Conservation (phyloP, 2,888 invertebrate species). For the Metalampra italica region DNA sequence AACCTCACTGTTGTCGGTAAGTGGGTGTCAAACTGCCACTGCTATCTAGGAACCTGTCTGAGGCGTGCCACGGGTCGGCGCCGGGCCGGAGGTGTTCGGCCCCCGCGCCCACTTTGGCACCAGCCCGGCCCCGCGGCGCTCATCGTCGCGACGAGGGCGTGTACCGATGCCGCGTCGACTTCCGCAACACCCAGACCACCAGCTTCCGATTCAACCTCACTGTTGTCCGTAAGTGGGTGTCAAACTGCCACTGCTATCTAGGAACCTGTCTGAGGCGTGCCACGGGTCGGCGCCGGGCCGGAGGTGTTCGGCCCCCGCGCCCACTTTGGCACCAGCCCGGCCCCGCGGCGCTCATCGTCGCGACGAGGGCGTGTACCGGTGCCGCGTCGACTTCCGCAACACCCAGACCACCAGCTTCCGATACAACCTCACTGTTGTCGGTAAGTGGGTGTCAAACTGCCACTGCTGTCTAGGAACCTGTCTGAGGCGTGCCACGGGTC, state of each 20-base stretch:
- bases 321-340: conserved; percentile 87
- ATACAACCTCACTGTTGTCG: conserved; percentile 93
- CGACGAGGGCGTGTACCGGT: conserved; percentile 94
- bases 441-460: conserved; percentile 74
- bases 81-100: conserved; percentile 91
- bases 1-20: conserved; percentile 94
- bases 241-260: too few relatives aligned
- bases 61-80: conserved; percentile 91
- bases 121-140: conserved; percentile 87
- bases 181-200: conserved; percentile 92
- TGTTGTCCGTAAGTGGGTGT: conserved; percentile 86
- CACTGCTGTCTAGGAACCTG: conserved; percentile 69
- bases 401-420: conserved; percentile 93
- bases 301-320: conserved; percentile 92
- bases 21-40: conserved; percentile 31
- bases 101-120: conserved; percentile 91
- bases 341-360: conserved; percentile 88
- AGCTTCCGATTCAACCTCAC: conserved; percentile 94
- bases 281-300: conserved; percentile 92
- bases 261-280: conserved; percentile 85
- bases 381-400: conserved; percentile 93
- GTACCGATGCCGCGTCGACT: conserved; percentile 94
- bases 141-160: conserved; percentile 91
- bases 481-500: conserved; percentile 91
- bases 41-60: conserved; percentile 81